Evolutionary conservation across 2,888 invertebrate genomes (phyloP).

Genomic region (Rhimphoctona megacephalus): DNA sequence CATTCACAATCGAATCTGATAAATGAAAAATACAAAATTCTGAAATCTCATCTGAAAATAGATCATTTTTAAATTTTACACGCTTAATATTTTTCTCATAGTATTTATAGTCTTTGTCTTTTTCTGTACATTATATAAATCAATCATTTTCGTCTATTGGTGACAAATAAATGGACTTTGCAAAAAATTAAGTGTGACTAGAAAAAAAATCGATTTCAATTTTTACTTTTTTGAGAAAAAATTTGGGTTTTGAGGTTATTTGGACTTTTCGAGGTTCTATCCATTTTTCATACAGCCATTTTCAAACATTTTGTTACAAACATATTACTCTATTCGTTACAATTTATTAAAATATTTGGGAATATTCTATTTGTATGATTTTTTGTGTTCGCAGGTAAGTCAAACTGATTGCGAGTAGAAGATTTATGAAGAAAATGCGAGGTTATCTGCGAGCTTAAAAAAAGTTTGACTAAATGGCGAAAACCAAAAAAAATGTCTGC

Average conservation of each 20-base stretch:
- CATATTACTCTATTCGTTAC: not conserved
- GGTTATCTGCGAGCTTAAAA: not conserved
- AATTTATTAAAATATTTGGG: not conserved
- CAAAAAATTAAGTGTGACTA: not conserved
- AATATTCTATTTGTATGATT: conserved; percentile 20
- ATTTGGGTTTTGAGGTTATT: not conserved
- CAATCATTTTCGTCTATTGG: not conserved
- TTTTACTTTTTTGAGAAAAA: not conserved
- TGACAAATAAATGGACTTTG: not conserved
- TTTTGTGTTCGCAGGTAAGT: conserved; percentile 63
- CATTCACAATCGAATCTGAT: not conserved
- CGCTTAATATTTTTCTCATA: not conserved
- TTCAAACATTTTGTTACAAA: not conserved
- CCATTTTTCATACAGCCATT: not conserved
- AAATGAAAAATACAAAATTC: not conserved
- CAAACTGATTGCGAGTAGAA: not conserved
- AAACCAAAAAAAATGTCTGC: not conserved
- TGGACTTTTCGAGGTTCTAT: not conserved
- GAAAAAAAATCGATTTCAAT: not conserved
- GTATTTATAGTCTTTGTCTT: not conserved
- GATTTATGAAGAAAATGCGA: not conserved
- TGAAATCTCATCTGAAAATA: no score
- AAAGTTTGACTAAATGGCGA: not conserved
- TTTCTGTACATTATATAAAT: not conserved
- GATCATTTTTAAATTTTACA: not conserved